Conservation (phyloP, 2,797 vertebrate genomes). For the Esox masquinongy region DNA sequence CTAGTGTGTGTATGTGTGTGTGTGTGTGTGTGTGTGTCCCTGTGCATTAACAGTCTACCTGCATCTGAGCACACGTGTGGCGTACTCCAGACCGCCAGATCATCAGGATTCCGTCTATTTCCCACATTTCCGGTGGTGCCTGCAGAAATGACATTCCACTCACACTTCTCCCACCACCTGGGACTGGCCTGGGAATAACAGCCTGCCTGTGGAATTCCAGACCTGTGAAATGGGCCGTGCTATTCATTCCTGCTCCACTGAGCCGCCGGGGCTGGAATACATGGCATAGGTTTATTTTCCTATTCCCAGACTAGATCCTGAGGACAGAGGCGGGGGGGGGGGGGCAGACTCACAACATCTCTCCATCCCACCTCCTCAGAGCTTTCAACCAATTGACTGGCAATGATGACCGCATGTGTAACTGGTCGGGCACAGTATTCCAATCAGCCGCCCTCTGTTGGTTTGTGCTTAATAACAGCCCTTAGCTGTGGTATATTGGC, state of each 20-base stretch:
- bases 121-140: neutral
- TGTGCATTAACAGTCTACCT: neutral
- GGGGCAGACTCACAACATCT: neutral
- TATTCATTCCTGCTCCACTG: conserved; percentile 12
- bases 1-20: neutral
- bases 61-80: neutral
- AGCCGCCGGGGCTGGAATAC: neutral
- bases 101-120: neutral
- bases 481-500: too few relatives aligned
- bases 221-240: conserved; percentile 24
- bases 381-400: neutral
- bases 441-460: neutral
- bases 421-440: neutral
- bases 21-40: conserved; percentile 2
- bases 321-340: neutral
- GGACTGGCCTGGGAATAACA: conserved; percentile 46
- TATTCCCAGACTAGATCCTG: neutral
- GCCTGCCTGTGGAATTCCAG: conserved; percentile 34
- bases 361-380: neutral
- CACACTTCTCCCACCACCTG: conserved; percentile 43
- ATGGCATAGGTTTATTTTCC: neutral
- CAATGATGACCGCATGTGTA: neutral
- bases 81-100: neutral
- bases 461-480: neutral
- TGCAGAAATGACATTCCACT: conserved; percentile 55